These are phyloP conservation scores for Enteromius unitaeniatus DNA, from an alignment of 2,797 vertebrate genomes.

Conservation along the genomic window DNA sequence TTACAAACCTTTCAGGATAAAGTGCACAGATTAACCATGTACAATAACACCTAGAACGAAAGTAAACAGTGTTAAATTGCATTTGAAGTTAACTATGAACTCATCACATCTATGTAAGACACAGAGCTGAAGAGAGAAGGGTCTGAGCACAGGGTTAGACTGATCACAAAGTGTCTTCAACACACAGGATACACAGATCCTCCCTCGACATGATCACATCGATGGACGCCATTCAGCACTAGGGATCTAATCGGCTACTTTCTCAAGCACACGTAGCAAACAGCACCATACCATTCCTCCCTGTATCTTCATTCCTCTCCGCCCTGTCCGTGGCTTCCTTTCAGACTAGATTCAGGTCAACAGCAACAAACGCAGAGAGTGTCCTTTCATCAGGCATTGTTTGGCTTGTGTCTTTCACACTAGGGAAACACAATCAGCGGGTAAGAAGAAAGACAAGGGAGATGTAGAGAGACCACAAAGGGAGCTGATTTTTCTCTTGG, in stretches of 20 bases:
- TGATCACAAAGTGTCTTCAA: background rate
- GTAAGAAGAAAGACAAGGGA: constrained; percentile 48
- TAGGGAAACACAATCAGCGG: constrained; percentile 59
- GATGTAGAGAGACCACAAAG: constrained; percentile 69
- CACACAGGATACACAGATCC: background rate
- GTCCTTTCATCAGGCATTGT: constrained; percentile 62
- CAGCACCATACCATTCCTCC: constrained; percentile 7
- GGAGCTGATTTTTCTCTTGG: constrained; percentile 72
- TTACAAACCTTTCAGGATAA: background rate
- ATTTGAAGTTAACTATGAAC: background rate
- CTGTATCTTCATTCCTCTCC: constrained; percentile 35
- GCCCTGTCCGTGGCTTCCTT: constrained; percentile 49
- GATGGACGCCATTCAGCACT: background rate
- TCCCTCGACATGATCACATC: background rate
- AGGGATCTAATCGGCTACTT: constrained; percentile 34
- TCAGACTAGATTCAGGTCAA: constrained; percentile 56
- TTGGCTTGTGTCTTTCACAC: constrained; percentile 58
- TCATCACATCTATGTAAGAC: background rate
- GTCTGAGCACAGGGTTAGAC: background rate
- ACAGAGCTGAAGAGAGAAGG: background rate
- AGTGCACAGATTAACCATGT: background rate
- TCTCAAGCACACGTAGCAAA: background rate
- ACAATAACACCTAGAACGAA: background rate
- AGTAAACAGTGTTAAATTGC: background rate
- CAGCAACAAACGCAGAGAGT: constrained; percentile 53